A percentile compares a stretch with the other conserved stretches of the same genome.
Evolutionary conservation across 2,797 vertebrate genomes (phyloP).

Genomic region (Halcyon leucocephala): DNA sequence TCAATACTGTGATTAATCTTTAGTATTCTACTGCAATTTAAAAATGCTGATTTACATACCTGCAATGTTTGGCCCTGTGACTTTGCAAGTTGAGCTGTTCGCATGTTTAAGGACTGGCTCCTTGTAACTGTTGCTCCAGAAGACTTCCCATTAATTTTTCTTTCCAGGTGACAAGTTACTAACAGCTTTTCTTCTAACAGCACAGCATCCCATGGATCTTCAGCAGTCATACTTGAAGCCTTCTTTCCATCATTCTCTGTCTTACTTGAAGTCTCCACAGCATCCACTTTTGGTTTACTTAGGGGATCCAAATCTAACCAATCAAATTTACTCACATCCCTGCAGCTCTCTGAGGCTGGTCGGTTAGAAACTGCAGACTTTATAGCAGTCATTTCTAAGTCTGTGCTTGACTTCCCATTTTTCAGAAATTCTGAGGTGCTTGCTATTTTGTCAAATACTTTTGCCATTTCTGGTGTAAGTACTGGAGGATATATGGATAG

Average conservation of each 20-base stretch:
- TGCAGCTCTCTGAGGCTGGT: slow-evolving; percentile 75
- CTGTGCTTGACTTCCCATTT: slow-evolving; percentile 87
- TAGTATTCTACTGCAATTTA: neutral
- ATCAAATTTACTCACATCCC: slow-evolving; percentile 87
- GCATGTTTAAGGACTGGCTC: slow-evolving; percentile 91
- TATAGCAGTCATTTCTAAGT: slow-evolving; percentile 78
- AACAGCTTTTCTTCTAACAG: slow-evolving; percentile 87
- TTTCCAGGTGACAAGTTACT: slow-evolving; percentile 73
- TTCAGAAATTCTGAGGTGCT: slow-evolving; percentile 96
- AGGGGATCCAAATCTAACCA: slow-evolving; percentile 98
- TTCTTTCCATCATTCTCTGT: slow-evolving; percentile 53
- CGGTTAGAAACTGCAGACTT: slow-evolving; percentile 82
- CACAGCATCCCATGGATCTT: slow-evolving; percentile 98
- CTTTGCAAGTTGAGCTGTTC: slow-evolving; percentile 74
- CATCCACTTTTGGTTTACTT: slow-evolving; percentile 88
- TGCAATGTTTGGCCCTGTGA: slow-evolving; percentile 80
- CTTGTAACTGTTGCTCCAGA: slow-evolving; percentile 86
- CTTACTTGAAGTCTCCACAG: slow-evolving; percentile 68
- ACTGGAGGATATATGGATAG: slow-evolving; percentile 78
- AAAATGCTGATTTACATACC: slow-evolving; percentile 78
- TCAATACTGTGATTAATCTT: neutral
- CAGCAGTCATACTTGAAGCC: slow-evolving; percentile 70
- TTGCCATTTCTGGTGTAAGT: slow-evolving; percentile 92
- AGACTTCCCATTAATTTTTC: slow-evolving; percentile 82
- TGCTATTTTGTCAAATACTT: slow-evolving; percentile 96